phyloP scores from a whole-genome alignment of 2,797 vertebrate genomes.

The Bradypodion ventrale region DNA sequence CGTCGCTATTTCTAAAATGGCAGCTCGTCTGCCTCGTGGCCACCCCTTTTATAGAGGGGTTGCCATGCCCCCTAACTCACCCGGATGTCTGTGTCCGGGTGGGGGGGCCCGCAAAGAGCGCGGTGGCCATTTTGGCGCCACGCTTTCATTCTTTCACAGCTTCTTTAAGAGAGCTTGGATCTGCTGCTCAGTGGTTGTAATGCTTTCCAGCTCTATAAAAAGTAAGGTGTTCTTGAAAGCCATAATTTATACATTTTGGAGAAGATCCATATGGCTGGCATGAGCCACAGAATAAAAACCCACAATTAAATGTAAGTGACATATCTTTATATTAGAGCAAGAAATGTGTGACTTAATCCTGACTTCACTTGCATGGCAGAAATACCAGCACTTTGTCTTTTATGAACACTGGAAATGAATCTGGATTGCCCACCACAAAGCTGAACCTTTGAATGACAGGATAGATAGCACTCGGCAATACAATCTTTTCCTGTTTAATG shows the following conservation, averaged over 20 bases:
- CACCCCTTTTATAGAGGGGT: too few species aligned
- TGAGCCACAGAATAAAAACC: background rate
- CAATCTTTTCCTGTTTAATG: constrained; percentile 72
- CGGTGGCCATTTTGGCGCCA: too few species aligned
- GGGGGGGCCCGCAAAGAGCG: too few species aligned
- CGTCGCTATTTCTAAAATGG: too few species aligned
- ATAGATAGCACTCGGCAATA: constrained; percentile 62
- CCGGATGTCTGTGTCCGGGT: too few species aligned
- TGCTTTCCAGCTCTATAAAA: background rate
- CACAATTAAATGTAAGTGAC: background rate
- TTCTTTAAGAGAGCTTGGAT: too few species aligned
- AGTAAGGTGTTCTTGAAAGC: background rate
- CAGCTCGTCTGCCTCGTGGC: too few species aligned
- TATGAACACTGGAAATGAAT: constrained; percentile 45
- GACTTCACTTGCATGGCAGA: background rate
- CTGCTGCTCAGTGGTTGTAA: background rate
- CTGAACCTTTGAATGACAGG: constrained; percentile 52
- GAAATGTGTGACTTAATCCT: constrained; percentile 12
- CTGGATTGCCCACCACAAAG: constrained; percentile 60
- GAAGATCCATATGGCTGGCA: background rate
- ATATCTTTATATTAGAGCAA: background rate
- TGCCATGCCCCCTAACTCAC: too few species aligned
- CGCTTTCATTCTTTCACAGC: background rate
- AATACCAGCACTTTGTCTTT: background rate
- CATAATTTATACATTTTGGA: background rate